Evolutionary conservation across 2,797 vertebrate genomes (phyloP).

Genomic region (Nyctalus aviator): DNA sequence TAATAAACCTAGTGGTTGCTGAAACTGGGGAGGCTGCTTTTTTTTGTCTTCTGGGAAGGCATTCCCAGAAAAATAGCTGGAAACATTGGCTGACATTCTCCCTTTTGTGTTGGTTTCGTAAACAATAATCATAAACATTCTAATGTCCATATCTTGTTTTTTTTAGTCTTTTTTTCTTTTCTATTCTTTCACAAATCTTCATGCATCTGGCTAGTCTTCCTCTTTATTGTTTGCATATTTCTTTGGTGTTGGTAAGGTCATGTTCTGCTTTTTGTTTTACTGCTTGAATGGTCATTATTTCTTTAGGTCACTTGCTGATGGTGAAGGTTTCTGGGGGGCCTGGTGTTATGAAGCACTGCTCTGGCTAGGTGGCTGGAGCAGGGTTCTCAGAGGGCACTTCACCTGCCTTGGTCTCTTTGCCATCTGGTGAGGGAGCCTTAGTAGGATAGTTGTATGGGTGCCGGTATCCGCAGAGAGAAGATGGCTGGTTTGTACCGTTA

Average conservation of each 20-base stretch:
- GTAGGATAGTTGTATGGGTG: constrained; percentile 88
- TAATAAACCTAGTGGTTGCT: neutral
- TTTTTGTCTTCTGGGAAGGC: neutral
- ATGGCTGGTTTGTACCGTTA: constrained; percentile 82
- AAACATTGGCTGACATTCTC: neutral
- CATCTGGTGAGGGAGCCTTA: constrained; percentile 82
- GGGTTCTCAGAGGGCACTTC: constrained; percentile 87
- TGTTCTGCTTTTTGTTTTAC: constrained; percentile 64
- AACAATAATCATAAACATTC: neutral
- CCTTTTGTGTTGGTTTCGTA: neutral
- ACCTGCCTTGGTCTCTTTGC: constrained; percentile 87
- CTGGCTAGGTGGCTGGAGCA: constrained; percentile 86
- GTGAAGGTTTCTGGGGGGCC: constrained; percentile 83
- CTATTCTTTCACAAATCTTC: too few species aligned
- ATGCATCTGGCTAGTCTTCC: neutral
- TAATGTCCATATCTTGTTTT: neutral
- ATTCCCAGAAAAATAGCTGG: neutral
- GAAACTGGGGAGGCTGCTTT: neutral
- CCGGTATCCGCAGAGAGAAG: constrained; percentile 84
- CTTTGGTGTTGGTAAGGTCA: constrained; percentile 86
- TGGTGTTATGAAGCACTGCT: constrained; percentile 85
- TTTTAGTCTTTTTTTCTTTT: neutral
- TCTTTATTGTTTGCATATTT: constrained; percentile 72
- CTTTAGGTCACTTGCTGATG: constrained; percentile 85
- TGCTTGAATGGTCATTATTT: constrained; percentile 71